Evolutionary conservation across 1,140 invertebrate species (phyloP), one percentile per base, ranked within the genome.

Genomic region (Chelonus insularis): DNA sequence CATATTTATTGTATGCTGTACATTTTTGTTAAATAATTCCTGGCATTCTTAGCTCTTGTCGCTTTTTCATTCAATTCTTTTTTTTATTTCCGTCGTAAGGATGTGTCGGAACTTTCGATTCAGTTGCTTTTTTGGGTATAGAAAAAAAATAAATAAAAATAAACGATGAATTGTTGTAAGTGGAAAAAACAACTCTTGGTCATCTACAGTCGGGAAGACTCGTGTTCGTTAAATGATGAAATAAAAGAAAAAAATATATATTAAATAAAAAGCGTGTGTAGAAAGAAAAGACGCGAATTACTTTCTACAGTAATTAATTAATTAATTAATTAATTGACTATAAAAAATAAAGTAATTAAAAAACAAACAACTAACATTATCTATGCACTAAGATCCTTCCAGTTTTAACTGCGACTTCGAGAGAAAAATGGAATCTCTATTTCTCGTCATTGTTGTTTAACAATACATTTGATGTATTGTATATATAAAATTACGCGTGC

Each of bases 381-480:
- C 16, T 37, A 37, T 43, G 36, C n/a, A 34, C 8, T 11, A 12
- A 34, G 4, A 32, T 29, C 21, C 36, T 56, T 56, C 8, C 21
- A 37, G 11, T 43, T 36, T 16, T 7, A 57, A 36, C 48, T 57
- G 61, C 56, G 54, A 48, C 37, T 45, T 47, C 29, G 55, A 59
- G 52, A 62, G 55, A 62, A 62, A 51, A 43, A 37, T 52, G 23
- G 55, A 56, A 52, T 48, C 23, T 43, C 11, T 55, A 61, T 43
- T 57, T 62, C 57, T 45, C 47, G 48, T 60, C 21, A 48, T 56
- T 62, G 55, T 62, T 62, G 51, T 67, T 52, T 43, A 36, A 41
- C 34, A 18, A 57, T 68, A 65, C 63, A 65, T 68, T 57, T 61
- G 63, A 25, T 51, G 50, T 59, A 61, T 61, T 65, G 64, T 65